Evolutionary conservation across 2,888 invertebrate genomes (phyloP), one percentile per base, ranked within the genome.

Genomic region (Pilophorus perplexus): DNA sequence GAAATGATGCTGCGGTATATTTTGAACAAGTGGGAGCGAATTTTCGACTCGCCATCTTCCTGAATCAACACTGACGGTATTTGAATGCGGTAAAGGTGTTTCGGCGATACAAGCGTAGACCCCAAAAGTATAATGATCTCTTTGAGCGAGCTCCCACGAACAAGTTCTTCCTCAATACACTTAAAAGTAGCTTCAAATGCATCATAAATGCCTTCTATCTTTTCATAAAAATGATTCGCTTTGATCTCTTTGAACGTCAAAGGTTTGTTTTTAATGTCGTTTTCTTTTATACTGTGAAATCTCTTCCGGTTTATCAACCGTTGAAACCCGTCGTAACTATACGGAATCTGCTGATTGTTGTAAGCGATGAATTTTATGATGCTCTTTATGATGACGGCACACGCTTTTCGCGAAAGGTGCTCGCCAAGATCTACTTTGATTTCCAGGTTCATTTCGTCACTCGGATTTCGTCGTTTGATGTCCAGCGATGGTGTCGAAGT

Each of bases 271-370:
- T n/a, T 12, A n/a, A 10, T 20, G 18, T n/a, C n/a, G n/a, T n/a
- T n/a, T n/a, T n/a, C n/a, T n/a, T n/a, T n/a, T n/a, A n/a, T n/a
- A n/a, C n/a, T n/a, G n/a, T n/a, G n/a, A n/a, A n/a, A n/a, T n/a
- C 28, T 62, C 22, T 48, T 62, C n/a, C 27, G 27, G 16, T 27
- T 33, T 3, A 62, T 28, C n/a, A 62, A 16, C 18, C 28, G 28
- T 48, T 62, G 62, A 16, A 65, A 42, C 22, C 54, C 54, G 6
- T 65, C 64, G 54, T 65, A 65, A 2, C 54, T 65, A 22, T 52
- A 65, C 2, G 64, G 64, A 10, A 65, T 65, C 27, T 65, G 64
- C 12, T 65, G 52, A 28, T 52, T 65, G 54, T 65, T 65, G 54
- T 65, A 65, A 2, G 42, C 64, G 3, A 65, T 54, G 18, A 54